Base-by-base conservation (phyloP, 37 sponge, comb jelly and placozoan species). In the Ianthella basta region DNA sequence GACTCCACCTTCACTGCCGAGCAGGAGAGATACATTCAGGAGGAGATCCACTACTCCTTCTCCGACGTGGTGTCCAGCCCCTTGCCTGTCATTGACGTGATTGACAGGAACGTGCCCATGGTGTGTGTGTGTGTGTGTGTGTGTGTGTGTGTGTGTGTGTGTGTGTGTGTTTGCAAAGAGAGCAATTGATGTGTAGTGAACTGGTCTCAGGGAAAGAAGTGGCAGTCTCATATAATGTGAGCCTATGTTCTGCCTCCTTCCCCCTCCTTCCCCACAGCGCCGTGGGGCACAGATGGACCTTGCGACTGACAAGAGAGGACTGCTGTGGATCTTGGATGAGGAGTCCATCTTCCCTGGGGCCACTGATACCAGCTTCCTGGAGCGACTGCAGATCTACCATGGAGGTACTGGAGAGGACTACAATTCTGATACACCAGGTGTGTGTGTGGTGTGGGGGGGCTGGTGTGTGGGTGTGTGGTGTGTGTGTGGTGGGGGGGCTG, bases 271-370 rank as follows among this genome's bases (percentile, higher is more conserved):
- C n/a, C 18, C 41, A 29, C 84, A 91, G 89, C 87, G 87, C 33
- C 91, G 93, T 32, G 89, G 87, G 23, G 56, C 35, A 2, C 13
- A 75, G 20, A 44, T 86, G 20, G 90, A 89, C 50, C 12, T 89
- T 25, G 75, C 85, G 64, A 94, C 86, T n/a, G 99, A 96, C 70
- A 84, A 88, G 27, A 91, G 91, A 81, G 99, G 99, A 6, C 83
- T 99, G 27, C 93, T 97, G 30, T 95, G 97, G 95, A 91, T 96
- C n/a, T 70, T 99, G 81, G 99, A 99, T 60, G 99, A 99, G 75
- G 99, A 99, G 89, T 92, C 95, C 25, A 93, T 93, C 78, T 96
- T 91, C 80, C 97, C 97, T 29, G 96, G 97, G 5, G 93, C 97
- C 24, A 88, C 92, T n/a, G 97, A 96, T 55, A 65, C 68, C 60